These are phyloP conservation scores for Ditylenchus dipsaci DNA, from an alignment of 1,140 invertebrate species.

Conservation along the genomic window DNA sequence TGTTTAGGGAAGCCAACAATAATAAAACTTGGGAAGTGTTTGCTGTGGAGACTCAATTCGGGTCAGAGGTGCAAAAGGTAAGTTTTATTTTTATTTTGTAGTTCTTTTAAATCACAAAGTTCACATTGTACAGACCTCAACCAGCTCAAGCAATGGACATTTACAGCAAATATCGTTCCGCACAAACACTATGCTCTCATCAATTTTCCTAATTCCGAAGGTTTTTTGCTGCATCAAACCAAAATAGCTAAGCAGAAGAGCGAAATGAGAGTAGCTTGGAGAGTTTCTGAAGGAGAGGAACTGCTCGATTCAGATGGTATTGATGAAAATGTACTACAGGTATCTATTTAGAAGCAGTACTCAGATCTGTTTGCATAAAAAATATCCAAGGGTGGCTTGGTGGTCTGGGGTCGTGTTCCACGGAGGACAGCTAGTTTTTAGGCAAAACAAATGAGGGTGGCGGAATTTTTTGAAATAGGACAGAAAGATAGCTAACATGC, in stretches of 20 bases:
- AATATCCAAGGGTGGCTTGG: no score
- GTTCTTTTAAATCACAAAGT: no score
- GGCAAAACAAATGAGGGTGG: no score
- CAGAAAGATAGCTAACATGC: no score
- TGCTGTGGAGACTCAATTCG: conserved; percentile 23
- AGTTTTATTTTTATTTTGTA: neutral
- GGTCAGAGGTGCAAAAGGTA: conserved; percentile 10
- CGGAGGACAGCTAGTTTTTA: no score
- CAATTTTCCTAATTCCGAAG: conserved; percentile 41
- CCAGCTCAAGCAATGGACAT: neutral
- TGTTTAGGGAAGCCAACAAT: conserved; percentile 34
- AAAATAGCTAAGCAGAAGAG: conserved; percentile 26
- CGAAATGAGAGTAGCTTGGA: conserved; percentile 34
- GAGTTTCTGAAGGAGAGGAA: conserved; percentile 44
- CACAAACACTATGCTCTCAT: conserved; percentile 30
- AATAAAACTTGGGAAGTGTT: conserved; percentile 28
- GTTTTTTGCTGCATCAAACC: conserved; percentile 37
- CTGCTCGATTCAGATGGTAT: conserved; percentile 39
- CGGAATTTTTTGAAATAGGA: no score
- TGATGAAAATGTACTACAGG: conserved; percentile 38
- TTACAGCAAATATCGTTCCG: neutral
- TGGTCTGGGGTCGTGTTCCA: no score
- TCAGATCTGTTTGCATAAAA: no score
- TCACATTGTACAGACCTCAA: neutral
- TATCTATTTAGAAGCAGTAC: neutral